These are phyloP conservation scores for Cheilosia vernalis DNA, from an alignment of 2,888 invertebrate species.

Conservation along the genomic window DNA sequence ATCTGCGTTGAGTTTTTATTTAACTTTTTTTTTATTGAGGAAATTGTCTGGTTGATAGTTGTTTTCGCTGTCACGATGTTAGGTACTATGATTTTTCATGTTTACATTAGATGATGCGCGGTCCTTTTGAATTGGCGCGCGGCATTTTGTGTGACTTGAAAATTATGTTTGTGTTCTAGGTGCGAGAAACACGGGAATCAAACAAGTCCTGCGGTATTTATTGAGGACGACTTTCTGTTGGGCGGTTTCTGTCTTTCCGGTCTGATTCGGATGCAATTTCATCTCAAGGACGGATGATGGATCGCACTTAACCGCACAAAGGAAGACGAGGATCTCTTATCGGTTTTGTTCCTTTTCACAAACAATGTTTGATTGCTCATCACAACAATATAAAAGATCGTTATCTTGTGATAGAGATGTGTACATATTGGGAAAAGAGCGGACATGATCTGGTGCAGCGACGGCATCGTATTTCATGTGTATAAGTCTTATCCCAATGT, in stretches of 20 bases:
- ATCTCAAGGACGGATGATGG: constrained; percentile 57
- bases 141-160: not conserved
- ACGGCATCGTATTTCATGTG: constrained; percentile 61
- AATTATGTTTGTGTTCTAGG: constrained; percentile 54
- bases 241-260: constrained; percentile 67
- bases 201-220: constrained; percentile 59
- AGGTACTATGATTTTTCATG: constrained; percentile 4
- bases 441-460: constrained; percentile 46
- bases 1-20: constrained; percentile 37
- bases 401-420: constrained; percentile 69
- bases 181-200: constrained; percentile 54
- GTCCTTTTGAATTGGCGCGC: constrained; percentile 24
- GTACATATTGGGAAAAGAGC: constrained; percentile 47
- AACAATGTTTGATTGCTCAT: constrained; percentile 73
- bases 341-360: constrained; percentile 33
- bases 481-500: constrained; percentile 42
- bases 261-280: constrained; percentile 64
- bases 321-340: constrained; percentile 63
- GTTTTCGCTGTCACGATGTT: constrained; percentile 1
- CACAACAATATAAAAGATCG: constrained; percentile 69
- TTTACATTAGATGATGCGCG: constrained; percentile 32
- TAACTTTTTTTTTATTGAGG: constrained; percentile 45
- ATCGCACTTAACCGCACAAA: constrained; percentile 58
- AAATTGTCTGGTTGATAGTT: constrained; percentile 53
- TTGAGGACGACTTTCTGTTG: constrained; percentile 29